Base-by-base conservation (phyloP, 1,140 invertebrate species). In the Nephotettix cincticeps region DNA sequence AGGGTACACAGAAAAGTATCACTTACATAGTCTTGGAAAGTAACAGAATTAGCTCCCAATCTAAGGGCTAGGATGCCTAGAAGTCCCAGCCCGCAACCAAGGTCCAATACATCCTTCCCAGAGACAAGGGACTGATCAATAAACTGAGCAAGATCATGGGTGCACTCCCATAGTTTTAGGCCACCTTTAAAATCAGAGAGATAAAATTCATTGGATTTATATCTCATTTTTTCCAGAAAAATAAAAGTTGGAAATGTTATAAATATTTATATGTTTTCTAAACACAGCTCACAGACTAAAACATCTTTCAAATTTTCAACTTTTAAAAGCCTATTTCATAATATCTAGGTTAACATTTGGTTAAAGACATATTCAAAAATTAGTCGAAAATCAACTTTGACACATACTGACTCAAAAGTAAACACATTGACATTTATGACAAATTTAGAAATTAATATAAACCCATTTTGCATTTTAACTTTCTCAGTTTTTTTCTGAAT, bases 11-110 rank as follows among this genome's bases (percentile, higher is more conserved):
- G n/a, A n/a, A n/a, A n/a, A n/a, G n/a, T n/a, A n/a, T 36, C 74
- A 85, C 89, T 85, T 85, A 96, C 94, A 86, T 94, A 97, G 85
- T 97, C 95, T 83, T 96, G 94, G 83, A 96, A 96, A 78, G 91
- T 87, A 27, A 94, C 91, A 69, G 36, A 69, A 25, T 58, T 68
- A 1, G 91, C 87, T 66, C 88, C 89, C 76, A 85, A 84, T 14
- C 86, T 78, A 63, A 91, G 81, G 43, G 90, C 84, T 78, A 90
- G 84, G 30, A 96, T 86, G 56, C 93, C 95, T 67, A 95, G 81
- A 36, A 96, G 81, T 21, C 94, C 94, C 56, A 88, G 85, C 29
- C 94, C 94, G 84, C 94, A 97, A 0, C 95, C 95, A 71, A 96
- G 83, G 86, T 97, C 93, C 58, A 95, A 79, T 1, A 93, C 85